Conservation (phyloP, 2,797 vertebrate species). For the Rhincodon typus region DNA sequence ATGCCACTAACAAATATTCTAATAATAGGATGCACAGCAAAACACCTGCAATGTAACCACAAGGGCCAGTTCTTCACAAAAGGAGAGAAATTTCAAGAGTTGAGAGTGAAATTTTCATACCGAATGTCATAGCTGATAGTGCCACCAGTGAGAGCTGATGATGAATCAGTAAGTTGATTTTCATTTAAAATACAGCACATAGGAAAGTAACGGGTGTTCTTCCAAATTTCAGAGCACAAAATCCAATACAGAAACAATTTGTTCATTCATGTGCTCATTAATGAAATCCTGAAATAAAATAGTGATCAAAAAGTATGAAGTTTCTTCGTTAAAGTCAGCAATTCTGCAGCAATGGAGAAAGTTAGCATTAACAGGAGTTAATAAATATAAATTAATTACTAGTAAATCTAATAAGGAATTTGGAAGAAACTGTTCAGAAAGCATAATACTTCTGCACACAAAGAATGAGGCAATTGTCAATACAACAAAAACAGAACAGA, state of each 20-base stretch:
- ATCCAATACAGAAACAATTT: constrained; percentile 34
- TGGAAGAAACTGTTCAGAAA: no score
- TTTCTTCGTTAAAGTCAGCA: background rate
- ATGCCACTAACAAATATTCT: background rate
- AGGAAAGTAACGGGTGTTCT: background rate
- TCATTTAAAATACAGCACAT: background rate
- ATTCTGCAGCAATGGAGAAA: background rate
- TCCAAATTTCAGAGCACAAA: constrained; percentile 23
- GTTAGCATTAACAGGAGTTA: background rate
- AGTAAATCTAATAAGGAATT: no score
- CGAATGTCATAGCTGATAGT: background rate
- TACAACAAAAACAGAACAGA: background rate
- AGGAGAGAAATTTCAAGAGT: background rate
- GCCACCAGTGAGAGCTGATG: background rate
- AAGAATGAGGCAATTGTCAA: background rate
- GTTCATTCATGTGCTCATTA: constrained; percentile 40
- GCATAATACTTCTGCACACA: background rate
- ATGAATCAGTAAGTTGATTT: background rate
- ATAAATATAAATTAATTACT: background rate
- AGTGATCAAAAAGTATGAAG: background rate
- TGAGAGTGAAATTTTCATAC: background rate
- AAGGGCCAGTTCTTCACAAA: background rate
- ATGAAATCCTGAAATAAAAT: constrained; percentile 36
- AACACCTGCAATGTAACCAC: background rate
- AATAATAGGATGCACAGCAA: background rate